Conservation (phyloP, 2,113 vertebrate genomes). For the Pollachius pollachius region DNA sequence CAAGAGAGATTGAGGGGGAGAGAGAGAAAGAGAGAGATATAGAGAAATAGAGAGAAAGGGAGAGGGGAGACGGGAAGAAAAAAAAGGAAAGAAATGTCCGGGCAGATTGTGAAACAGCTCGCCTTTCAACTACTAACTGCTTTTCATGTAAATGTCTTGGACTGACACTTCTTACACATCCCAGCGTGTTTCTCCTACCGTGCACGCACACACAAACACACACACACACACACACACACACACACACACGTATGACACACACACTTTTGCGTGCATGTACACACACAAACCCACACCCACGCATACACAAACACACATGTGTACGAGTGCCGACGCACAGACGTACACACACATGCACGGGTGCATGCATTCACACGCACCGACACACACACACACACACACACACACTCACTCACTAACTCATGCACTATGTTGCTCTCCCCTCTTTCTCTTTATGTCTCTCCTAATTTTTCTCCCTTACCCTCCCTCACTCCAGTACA, state of each 20-base stretch:
- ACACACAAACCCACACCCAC: neutral
- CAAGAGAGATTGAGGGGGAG: conserved; percentile 72
- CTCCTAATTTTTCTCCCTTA: conserved; percentile 73
- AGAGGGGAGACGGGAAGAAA: conserved; percentile 35
- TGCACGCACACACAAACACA: neutral
- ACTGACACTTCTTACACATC: conserved; percentile 97
- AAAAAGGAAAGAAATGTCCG: conserved; percentile 81
- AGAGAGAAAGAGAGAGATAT: conserved; percentile 51
- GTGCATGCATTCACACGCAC: no score
- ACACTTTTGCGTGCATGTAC: neutral
- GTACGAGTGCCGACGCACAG: no score
- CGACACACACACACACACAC: no score
- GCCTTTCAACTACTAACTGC: conserved; percentile 94
- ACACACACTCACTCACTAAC: no score
- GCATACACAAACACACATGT: neutral
- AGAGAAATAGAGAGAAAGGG: conserved; percentile 86
- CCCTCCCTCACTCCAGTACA: conserved; percentile 58
- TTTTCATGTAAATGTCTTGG: conserved; percentile 98
- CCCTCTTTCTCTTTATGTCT: conserved; percentile 20
- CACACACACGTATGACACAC: neutral
- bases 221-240: neutral
- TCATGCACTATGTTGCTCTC: neutral
- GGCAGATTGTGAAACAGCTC: conserved; percentile 94
- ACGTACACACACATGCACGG: neutral
- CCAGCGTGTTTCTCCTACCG: conserved; percentile 61